Percentiles rank a stretch among this genome's conserved stretches.
Evolutionary conservation across 2,888 invertebrate species (phyloP).

Genomic region (Desoria tigrina): DNA sequence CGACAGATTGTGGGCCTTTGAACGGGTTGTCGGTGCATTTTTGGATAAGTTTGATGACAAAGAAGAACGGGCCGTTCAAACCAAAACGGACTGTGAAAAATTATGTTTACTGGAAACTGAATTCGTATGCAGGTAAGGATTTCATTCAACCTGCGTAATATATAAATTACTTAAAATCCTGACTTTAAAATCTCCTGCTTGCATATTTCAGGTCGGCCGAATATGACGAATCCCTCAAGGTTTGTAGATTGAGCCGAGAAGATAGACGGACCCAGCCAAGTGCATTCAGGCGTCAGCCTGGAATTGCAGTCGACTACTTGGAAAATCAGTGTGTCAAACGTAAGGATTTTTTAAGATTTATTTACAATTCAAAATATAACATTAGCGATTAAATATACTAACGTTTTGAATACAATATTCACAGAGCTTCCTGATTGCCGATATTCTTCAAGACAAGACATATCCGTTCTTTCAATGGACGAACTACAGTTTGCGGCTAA

Average conservation of each 20-base stretch:
- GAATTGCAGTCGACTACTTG: conserved; percentile 60
- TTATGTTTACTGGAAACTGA: conserved; percentile 60
- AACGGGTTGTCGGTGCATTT: conserved; percentile 59
- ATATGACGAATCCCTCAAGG: conserved; percentile 59
- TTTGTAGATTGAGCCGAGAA: conserved; percentile 60
- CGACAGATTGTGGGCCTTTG: conserved; percentile 60
- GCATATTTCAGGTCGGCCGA: conserved; percentile 58
- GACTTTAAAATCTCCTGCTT: background rate
- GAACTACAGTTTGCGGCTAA: conserved; percentile 58
- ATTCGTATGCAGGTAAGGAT: conserved; percentile 59
- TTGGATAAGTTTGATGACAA: conserved; percentile 59
- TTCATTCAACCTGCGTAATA: background rate
- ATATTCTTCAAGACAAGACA: conserved; percentile 56
- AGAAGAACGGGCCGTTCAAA: conserved; percentile 56
- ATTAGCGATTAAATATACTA: conserved; percentile 4
- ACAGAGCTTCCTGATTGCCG: conserved; percentile 58
- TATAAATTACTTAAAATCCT: background rate
- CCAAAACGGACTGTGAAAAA: conserved; percentile 59
- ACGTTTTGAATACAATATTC: background rate
- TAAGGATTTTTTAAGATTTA: conserved; percentile 50
- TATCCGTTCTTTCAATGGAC: conserved; percentile 58
- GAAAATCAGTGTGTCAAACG: conserved; percentile 62
- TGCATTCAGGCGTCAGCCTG: conserved; percentile 58
- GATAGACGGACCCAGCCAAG: conserved; percentile 61
- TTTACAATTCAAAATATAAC: conserved; percentile 15